Conservation (phyloP, 2,113 vertebrate species). For the Prietella phreatophila region DNA sequence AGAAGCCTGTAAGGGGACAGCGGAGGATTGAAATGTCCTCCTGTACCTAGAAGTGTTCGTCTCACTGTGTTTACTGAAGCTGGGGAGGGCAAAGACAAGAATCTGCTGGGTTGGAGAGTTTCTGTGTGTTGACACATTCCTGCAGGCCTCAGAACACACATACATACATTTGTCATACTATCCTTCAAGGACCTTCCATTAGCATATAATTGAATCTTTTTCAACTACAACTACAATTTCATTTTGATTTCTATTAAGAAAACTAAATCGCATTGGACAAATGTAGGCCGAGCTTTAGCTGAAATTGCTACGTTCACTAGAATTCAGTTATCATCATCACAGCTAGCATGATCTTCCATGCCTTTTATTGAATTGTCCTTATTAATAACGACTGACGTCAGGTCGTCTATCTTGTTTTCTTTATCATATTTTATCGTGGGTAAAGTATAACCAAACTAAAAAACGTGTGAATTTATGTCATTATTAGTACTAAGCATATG, state of each 20-base stretch:
- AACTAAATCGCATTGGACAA: not conserved
- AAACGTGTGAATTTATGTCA: not conserved
- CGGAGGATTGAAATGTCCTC: not conserved
- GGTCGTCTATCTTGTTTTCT: not conserved
- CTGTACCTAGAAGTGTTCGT: conserved; percentile 18
- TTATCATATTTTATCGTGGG: not conserved
- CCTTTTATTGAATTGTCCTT: not conserved
- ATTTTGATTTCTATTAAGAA: not conserved
- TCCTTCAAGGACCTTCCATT: not conserved
- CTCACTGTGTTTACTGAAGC: conserved; percentile 43
- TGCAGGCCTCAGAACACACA: not conserved
- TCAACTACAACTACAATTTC: not conserved
- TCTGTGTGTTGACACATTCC: conserved; percentile 48
- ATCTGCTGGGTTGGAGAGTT: conserved; percentile 53
- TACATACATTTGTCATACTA: not conserved
- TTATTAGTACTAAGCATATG: not conserved
- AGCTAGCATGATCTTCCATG: not conserved
- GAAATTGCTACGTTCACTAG: not conserved
- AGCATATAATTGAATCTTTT: not conserved
- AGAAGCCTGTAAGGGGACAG: not conserved
- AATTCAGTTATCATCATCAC: not conserved
- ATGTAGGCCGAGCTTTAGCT: not conserved
- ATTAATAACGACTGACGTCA: not conserved
- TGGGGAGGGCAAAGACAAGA: conserved; percentile 28
- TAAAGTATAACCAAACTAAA: not conserved